Evolutionary conservation across 2,113 vertebrate species (phyloP).

Genomic region (Heloderma charlesbogerti): DNA sequence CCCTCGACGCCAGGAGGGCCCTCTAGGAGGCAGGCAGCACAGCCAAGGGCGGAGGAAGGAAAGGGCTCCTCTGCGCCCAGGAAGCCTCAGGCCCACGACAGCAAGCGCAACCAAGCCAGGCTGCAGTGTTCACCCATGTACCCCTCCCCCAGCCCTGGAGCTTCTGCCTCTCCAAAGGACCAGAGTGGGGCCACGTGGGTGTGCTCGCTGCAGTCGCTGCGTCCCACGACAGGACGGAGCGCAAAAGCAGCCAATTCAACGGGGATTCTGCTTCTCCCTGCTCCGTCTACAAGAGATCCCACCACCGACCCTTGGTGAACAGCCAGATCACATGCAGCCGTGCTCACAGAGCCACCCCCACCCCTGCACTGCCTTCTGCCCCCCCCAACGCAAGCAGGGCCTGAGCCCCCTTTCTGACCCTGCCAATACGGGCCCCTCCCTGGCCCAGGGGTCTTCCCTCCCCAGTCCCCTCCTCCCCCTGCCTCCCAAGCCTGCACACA

Average conservation of each 20-base stretch:
- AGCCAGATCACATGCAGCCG: background rate
- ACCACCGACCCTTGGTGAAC: too few relatives aligned
- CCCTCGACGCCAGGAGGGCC: too few relatives aligned
- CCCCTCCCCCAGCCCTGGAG: background rate
- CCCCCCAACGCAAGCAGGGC: too few relatives aligned
- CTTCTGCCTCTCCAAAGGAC: constrained; percentile 41
- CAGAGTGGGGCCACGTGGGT: background rate
- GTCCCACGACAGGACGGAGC: background rate
- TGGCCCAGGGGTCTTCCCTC: background rate
- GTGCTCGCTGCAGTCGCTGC: background rate
- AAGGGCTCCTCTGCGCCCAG: too few relatives aligned
- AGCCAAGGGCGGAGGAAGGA: too few relatives aligned
- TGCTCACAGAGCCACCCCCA: background rate
- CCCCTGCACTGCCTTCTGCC: background rate
- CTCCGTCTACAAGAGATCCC: background rate
- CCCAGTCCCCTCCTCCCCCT: too few relatives aligned
- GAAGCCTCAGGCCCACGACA: background rate
- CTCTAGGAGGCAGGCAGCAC: too few relatives aligned
- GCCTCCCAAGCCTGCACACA: background rate
- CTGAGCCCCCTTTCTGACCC: too few relatives aligned
- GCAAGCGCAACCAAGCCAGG: constrained; percentile 46
- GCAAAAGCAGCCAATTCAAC: background rate
- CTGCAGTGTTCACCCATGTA: constrained; percentile 59
- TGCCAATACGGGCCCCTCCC: too few relatives aligned
- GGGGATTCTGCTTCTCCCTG: background rate